phyloP scores from a whole-genome alignment of 2,797 vertebrate genomes.

The Cirrhinus molitorella region DNA sequence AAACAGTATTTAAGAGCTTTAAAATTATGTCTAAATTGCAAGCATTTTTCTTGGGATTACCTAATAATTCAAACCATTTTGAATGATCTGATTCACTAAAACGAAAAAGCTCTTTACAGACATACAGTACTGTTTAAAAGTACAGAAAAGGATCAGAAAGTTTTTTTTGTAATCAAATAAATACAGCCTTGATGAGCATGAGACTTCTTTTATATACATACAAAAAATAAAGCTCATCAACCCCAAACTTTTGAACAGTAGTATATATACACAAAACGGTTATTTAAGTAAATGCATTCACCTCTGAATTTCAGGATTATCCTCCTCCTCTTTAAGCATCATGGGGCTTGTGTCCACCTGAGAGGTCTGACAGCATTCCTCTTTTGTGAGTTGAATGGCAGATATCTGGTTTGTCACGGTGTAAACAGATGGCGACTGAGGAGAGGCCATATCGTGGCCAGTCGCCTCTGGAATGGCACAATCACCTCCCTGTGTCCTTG shows the following conservation, averaged over 20 bases:
- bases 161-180: too few relatives aligned
- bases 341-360: slow-evolving; percentile 39
- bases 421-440: slow-evolving; percentile 69
- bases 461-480: slow-evolving; percentile 52
- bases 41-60: neutral
- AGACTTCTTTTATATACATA: too few relatives aligned
- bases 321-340: slow-evolving; percentile 14
- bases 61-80: neutral
- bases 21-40: neutral
- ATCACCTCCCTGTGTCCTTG: neutral
- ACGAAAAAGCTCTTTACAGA: neutral
- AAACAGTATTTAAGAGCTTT: neutral
- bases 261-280: neutral
- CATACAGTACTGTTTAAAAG: neutral
- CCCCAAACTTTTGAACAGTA: neutral
- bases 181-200: neutral
- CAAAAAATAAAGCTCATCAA: neutral
- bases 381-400: slow-evolving; percentile 81
- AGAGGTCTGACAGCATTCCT: slow-evolving; percentile 40
- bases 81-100: neutral
- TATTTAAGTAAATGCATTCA: slow-evolving; percentile 18
- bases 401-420: slow-evolving; percentile 86
- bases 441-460: slow-evolving; percentile 50
- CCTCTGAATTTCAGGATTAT: slow-evolving; percentile 24
- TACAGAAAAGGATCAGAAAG: neutral